Evolutionary conservation across 2,888 invertebrate species (phyloP).

Genomic region (Latrodectus elegans): DNA sequence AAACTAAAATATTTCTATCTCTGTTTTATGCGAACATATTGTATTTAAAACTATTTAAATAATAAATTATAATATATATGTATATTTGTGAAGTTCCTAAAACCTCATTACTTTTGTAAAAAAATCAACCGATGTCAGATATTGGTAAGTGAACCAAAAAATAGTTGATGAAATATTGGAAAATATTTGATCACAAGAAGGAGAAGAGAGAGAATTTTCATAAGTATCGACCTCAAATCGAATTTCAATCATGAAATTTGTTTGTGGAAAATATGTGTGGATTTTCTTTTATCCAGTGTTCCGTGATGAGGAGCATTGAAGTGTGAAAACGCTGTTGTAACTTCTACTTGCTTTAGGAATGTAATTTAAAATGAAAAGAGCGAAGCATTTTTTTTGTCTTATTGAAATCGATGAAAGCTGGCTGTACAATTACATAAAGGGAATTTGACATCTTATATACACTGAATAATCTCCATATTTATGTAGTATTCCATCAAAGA

Average conservation of each 20-base stretch:
- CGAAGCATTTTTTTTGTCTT: neutral
- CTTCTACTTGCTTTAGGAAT: slow-evolving; percentile 14
- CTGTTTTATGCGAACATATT: too few species aligned
- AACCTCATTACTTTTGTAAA: slow-evolving; percentile 53
- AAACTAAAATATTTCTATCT: too few species aligned
- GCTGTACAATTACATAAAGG: too few species aligned
- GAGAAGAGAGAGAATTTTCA: slow-evolving; percentile 36
- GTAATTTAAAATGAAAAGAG: neutral
- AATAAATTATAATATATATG: neutral
- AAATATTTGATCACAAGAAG: slow-evolving; percentile 54
- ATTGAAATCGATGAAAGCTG: neutral
- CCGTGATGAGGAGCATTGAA: slow-evolving; percentile 22
- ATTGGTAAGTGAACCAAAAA: slow-evolving; percentile 65
- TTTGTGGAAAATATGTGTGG: slow-evolving; percentile 35
- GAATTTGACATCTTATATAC: too few species aligned
- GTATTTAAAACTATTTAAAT: slow-evolving; percentile 8
- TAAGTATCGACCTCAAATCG: slow-evolving; percentile 56
- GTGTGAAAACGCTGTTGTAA: slow-evolving; percentile 49
- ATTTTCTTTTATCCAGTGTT: slow-evolving; percentile 10
- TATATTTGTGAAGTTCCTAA: slow-evolving; percentile 13
- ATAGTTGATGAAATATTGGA: slow-evolving; percentile 63
- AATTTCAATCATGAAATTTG: slow-evolving; percentile 63
- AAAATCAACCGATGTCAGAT: slow-evolving; percentile 55
- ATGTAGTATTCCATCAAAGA: too few species aligned
- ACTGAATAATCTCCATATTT: too few species aligned